Percentiles rank a stretch among this genome's conserved stretches.
Evolutionary conservation across 1,140 invertebrate genomes (phyloP).

Genomic region (Araneus ventricosus): DNA sequence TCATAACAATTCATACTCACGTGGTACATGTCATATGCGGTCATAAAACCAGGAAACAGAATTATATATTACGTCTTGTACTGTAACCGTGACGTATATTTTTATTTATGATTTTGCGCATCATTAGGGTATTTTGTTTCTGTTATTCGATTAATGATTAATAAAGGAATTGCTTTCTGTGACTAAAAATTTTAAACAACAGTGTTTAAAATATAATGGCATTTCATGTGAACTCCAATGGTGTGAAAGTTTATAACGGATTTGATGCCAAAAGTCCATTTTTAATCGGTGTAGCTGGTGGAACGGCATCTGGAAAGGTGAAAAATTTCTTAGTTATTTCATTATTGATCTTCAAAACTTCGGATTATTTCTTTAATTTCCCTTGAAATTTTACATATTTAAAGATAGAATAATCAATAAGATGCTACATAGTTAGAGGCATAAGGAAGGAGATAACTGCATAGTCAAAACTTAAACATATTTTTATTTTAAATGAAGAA

Average conservation of each 20-base stretch:
- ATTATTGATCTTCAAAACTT: no score
- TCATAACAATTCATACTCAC: no score
- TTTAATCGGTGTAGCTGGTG: constrained; percentile 97
- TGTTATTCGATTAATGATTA: neutral
- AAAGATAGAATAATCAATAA: no score
- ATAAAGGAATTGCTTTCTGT: neutral
- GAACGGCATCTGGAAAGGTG: constrained; percentile 96
- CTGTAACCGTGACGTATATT: neutral
- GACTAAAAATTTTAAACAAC: neutral
- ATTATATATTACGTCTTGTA: neutral
- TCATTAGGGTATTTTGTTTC: neutral
- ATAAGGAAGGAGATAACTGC: no score
- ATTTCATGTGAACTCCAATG: constrained; percentile 44
- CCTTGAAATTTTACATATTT: no score
- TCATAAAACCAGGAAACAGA: no score
- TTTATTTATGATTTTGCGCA: constrained; percentile 11
- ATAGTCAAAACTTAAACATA: no score
- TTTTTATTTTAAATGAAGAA: no score
- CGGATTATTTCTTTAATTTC: no score
- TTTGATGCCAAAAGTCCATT: constrained; percentile 88
- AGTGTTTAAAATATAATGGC: constrained; percentile 31
- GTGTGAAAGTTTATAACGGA: constrained; percentile 67
- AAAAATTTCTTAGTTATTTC: neutral
- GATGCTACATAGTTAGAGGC: no score
- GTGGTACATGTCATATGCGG: no score